Conservation (phyloP, 2,797 vertebrate species). For the Enteromius mattozi region DNA sequence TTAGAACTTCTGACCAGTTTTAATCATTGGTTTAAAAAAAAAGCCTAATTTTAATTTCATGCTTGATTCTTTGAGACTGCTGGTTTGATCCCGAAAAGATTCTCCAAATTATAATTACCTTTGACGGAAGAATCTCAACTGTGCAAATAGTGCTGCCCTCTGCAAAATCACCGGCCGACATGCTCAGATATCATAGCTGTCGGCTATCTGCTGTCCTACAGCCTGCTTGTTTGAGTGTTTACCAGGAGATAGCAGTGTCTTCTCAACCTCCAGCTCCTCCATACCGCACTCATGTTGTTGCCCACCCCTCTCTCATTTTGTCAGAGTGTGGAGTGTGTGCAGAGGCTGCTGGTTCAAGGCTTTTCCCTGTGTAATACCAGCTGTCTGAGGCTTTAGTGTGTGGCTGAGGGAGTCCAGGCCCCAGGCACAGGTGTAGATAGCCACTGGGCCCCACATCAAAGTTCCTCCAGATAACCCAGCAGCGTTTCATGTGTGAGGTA, state of each 20-base stretch:
- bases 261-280: conserved; percentile 12
- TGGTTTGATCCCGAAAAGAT: not conserved
- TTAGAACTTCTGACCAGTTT: not conserved
- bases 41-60: not conserved
- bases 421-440: conserved; percentile 79
- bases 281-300: not conserved
- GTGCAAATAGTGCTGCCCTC: conserved; percentile 32
- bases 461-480: conserved; percentile 75
- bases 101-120: conserved; percentile 6
- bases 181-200: conserved; percentile 54
- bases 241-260: conserved; percentile 53
- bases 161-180: conserved; percentile 22
- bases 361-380: conserved; percentile 58
- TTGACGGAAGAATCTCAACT: conserved; percentile 41
- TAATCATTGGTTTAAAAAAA: conserved; percentile 1
- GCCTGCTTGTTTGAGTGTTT: conserved; percentile 56
- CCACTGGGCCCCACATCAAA: conserved; percentile 89
- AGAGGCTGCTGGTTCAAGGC: conserved; percentile 39
- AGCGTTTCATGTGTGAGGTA: conserved; percentile 78
- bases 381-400: conserved; percentile 73
- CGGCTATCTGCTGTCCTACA: conserved; percentile 48
- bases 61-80: not conserved
- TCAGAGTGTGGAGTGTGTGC: conserved; percentile 14
- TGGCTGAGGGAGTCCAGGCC: conserved; percentile 82
- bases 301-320: conserved; percentile 16